Evolutionary conservation across 2,113 vertebrate genomes (phyloP).

Genomic region (Ciconia stormi): DNA sequence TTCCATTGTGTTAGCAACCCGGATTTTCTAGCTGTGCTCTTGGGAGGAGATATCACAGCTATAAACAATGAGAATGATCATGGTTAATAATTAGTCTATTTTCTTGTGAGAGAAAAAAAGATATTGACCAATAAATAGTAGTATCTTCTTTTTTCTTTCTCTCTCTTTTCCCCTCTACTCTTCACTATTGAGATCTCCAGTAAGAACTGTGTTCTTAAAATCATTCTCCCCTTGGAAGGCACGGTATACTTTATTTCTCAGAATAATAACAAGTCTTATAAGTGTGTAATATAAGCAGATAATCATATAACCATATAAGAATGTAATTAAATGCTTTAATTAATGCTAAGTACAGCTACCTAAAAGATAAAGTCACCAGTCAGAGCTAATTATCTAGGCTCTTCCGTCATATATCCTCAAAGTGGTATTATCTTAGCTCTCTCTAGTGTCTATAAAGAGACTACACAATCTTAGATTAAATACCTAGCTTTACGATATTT

Average conservation of each 20-base stretch:
- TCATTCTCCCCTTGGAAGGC: not conserved
- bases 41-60: not conserved
- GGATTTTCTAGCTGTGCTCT: not conserved
- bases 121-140: not conserved
- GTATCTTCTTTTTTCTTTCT: not conserved
- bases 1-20: not conserved
- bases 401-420: not conserved
- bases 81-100: not conserved
- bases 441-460: not conserved
- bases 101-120: not conserved
- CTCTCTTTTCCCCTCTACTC: rapidly evolving
- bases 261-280: not conserved
- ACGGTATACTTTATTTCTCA: not conserved
- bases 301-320: not conserved
- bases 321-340: not conserved
- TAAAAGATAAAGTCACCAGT: not conserved
- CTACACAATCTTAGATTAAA: not conserved
- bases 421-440: not conserved
- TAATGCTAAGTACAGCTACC: not conserved
- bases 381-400: not conserved
- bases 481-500: rapidly evolving
- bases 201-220: not conserved
- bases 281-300: not conserved
- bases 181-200: not conserved
- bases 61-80: not conserved